These are phyloP conservation scores for Halocynthia roretzi DNA, from an alignment of 23 tunicate genomes.

Conservation along the genomic window DNA sequence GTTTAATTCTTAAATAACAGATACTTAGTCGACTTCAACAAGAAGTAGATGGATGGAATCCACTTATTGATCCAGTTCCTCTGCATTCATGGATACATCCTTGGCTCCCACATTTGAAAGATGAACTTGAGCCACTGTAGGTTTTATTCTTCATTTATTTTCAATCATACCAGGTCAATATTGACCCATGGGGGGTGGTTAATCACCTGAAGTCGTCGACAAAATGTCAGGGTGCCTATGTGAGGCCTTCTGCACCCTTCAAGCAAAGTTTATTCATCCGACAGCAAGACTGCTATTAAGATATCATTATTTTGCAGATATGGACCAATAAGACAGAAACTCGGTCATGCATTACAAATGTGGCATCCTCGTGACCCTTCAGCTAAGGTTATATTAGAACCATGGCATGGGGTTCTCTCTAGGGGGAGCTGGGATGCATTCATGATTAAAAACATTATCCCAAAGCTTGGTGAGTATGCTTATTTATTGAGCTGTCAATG, in stretches of 20 bases:
- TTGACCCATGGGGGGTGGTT: neutral
- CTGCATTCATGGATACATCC: slow-evolving; percentile 98
- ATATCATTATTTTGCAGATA: slow-evolving; percentile 40
- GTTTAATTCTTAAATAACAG: slow-evolving; percentile 16
- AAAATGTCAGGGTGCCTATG: neutral
- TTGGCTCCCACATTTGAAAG: slow-evolving; percentile 83
- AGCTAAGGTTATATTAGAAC: slow-evolving; percentile 82
- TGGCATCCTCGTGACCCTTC: slow-evolving; percentile 97
- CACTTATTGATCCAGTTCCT: slow-evolving; percentile 87
- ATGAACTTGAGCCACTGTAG: slow-evolving; percentile 82
- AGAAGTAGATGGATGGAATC: slow-evolving; percentile 93
- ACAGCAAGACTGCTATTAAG: neutral
- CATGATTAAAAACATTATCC: slow-evolving; percentile 85
- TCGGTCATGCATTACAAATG: slow-evolving; percentile 61
- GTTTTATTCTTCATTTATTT: slow-evolving; percentile 6
- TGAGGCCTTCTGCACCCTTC: no score
- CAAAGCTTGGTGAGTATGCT: slow-evolving; percentile 63
- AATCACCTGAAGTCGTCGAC: no score
- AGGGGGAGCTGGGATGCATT: slow-evolving; percentile 98
- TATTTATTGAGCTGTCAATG: no score
- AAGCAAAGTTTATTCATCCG: no score
- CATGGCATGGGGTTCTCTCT: slow-evolving; percentile 88
- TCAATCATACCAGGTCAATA: neutral
- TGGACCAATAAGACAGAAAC: slow-evolving; percentile 85
- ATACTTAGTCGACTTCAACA: slow-evolving; percentile 74